Percentiles rank a stretch among this genome's conserved stretches.
Evolutionary conservation across 1,140 invertebrate genomes (phyloP).

Genomic region (Lysiphlebus fabarum): DNA sequence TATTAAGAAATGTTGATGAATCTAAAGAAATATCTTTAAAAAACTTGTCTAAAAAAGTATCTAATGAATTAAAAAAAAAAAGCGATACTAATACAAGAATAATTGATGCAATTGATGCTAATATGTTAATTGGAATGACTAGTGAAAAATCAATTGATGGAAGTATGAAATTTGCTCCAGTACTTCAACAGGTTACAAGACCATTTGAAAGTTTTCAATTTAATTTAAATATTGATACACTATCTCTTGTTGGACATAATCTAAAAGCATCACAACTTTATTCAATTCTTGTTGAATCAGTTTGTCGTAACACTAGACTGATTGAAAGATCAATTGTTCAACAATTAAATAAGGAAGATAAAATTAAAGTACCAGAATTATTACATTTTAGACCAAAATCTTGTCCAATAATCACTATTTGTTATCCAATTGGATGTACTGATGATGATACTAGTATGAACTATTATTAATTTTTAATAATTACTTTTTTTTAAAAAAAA

Average conservation of each 20-base stretch:
- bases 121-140: slow-evolving; percentile 52
- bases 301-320: slow-evolving; percentile 65
- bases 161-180: slow-evolving; percentile 48
- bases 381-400: slow-evolving; percentile 56
- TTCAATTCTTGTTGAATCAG: slow-evolving; percentile 69
- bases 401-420: slow-evolving; percentile 69
- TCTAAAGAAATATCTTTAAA: slow-evolving; percentile 57
- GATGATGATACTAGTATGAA: slow-evolving; percentile 64
- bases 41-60: slow-evolving; percentile 56
- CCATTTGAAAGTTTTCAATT: slow-evolving; percentile 54
- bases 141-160: slow-evolving; percentile 42
- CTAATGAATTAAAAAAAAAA: slow-evolving; percentile 28
- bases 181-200: slow-evolving; percentile 55
- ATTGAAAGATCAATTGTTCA: slow-evolving; percentile 61
- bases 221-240: slow-evolving; percentile 64
- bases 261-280: slow-evolving; percentile 65
- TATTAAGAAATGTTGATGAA: slow-evolving; percentile 58
- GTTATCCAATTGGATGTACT: slow-evolving; percentile 63
- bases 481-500: no score
- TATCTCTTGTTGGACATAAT: slow-evolving; percentile 66
- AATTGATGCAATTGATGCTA: slow-evolving; percentile 43
- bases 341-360: slow-evolving; percentile 51
- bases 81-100: slow-evolving; percentile 31
- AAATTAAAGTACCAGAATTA: slow-evolving; percentile 35
- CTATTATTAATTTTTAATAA: no score